phyloP scores from a whole-genome alignment of 2,888 invertebrate genomes.

The Lycaena phlaeas region DNA sequence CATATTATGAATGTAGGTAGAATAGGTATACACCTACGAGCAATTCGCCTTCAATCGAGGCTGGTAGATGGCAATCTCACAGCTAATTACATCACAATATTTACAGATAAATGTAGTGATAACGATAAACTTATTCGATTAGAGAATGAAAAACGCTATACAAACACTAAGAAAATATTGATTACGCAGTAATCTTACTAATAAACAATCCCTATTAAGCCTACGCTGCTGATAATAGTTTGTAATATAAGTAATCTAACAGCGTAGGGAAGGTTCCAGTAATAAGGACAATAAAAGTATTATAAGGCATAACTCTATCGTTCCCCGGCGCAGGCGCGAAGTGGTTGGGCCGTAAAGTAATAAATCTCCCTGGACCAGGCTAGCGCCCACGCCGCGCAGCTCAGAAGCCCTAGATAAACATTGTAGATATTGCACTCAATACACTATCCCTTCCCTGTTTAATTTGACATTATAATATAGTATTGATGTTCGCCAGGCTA shows the following conservation, averaged over 20 bases:
- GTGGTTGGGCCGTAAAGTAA: constrained; percentile 32
- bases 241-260: constrained; percentile 17
- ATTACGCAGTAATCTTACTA: constrained; percentile 7
- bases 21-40: too few species aligned
- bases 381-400: constrained; percentile 58
- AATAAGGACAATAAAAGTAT: constrained; percentile 31
- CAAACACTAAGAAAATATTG: too few species aligned
- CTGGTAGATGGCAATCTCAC: too few species aligned
- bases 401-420: constrained; percentile 54
- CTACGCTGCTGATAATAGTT: constrained; percentile 18
- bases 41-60: too few species aligned
- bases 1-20: too few species aligned
- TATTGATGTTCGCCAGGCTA: too few species aligned
- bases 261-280: constrained; percentile 19
- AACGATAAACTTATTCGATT: too few species aligned
- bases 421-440: constrained; percentile 30
- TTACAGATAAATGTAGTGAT: too few species aligned
- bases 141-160: too few species aligned
- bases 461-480: constrained; percentile 4
- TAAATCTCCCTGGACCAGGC: constrained; percentile 31
- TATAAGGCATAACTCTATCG: constrained; percentile 32
- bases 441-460: constrained; percentile 7
- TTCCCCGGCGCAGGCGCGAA: constrained; percentile 28
- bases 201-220: constrained; percentile 14
- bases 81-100: too few species aligned